Evolutionary conservation across 2,113 vertebrate genomes (phyloP), one percentile per base, ranked within the genome.

Genomic region (Dissostichus mawsoni): DNA sequence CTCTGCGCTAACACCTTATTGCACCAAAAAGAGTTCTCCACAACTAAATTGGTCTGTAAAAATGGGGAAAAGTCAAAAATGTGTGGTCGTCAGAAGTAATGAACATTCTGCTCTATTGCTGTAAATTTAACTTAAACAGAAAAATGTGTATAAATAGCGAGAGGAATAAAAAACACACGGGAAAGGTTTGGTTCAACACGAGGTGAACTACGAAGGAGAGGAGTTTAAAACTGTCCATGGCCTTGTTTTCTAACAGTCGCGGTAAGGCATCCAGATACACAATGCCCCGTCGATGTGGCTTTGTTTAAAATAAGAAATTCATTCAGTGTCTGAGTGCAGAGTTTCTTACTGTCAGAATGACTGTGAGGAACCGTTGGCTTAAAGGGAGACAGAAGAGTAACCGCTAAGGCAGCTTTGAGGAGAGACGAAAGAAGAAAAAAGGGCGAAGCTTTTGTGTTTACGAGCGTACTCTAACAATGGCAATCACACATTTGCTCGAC

Each of bases 111-210:
- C 84, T 56, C 66, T 76, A 67, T 66, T 72, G 81, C 83, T 83
- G 61, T 89, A 59, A 72, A 95, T 69, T 80, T 63, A 76, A 64
- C 4, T 73, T 70, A 64, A 81, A 75, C 67, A 91, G 90, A 94
- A 90, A 94, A 94, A 89, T 5, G 86, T 89, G 94, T 94, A 95
- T 95, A 96, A 96, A 96, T 96, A 96, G 56, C 53, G 94, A 93
- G 93, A 94, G 82, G 89, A 95, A 85, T 83, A 92, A 94, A 95
- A 90, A 95, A 91, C 91, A 94, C 94, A 92, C 92, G 90, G 87
- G 87, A 73, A 78, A 83, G 2, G 57, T 78, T 64, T 76, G 95
- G 94, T 86, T 47, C 59, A 48, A 64, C 41, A 81, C 82, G 57
- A 76, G 59, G 36, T 69, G 69, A 69, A 65, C 51, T 80, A 20